phyloP scores from a whole-genome alignment of 2,797 vertebrate genomes.

The Lepilemur septentrionalis region DNA sequence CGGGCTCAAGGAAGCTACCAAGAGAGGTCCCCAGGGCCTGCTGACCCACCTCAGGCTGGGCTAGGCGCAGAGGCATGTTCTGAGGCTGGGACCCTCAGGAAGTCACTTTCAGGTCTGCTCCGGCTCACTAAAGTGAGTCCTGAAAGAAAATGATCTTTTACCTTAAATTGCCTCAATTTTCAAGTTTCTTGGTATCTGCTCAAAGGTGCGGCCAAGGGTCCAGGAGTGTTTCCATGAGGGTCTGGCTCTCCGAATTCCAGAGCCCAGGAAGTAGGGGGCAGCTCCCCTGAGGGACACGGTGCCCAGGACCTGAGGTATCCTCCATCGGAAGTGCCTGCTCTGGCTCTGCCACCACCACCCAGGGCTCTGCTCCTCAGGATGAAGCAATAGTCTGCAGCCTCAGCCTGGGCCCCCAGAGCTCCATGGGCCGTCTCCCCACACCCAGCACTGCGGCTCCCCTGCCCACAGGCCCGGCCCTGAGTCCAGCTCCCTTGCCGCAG shows the following conservation, averaged over 20 bases:
- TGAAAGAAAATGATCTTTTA: background rate
- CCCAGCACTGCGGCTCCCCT: background rate
- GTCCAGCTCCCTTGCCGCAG: background rate
- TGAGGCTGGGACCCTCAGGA: background rate
- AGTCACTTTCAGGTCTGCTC: background rate
- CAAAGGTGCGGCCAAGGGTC: background rate
- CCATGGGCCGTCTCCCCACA: background rate
- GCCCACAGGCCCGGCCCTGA: background rate
- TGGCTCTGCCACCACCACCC: too few relatives aligned
- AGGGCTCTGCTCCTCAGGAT: background rate
- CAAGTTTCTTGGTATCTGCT: background rate
- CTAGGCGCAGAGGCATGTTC: background rate
- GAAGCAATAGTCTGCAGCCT: background rate
- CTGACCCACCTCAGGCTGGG: background rate
- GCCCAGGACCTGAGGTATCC: background rate
- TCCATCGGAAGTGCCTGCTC: rapidly evolving
- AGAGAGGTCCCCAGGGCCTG: background rate
- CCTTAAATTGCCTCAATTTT: constrained; percentile 3
- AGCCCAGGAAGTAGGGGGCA: background rate
- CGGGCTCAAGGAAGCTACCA: background rate
- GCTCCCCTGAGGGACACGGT: background rate
- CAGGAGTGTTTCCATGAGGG: background rate
- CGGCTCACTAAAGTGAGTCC: background rate
- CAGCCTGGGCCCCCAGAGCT: background rate
- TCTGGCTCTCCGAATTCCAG: background rate